Base-by-base conservation (phyloP, 2,888 invertebrate species). In the Andrena marginata region DNA sequence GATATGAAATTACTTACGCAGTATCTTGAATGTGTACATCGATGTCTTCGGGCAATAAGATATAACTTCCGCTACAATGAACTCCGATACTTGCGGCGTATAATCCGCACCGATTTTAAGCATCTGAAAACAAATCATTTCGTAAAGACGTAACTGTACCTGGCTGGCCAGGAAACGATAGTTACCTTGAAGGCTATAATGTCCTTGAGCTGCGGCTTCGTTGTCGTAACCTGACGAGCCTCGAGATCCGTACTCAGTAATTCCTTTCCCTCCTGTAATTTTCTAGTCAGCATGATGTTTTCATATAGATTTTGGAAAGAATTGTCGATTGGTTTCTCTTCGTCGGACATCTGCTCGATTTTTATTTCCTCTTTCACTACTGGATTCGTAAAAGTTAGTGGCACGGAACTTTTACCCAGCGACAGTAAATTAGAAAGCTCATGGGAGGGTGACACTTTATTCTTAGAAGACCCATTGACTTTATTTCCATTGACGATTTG, bases 11-110 rank as follows among this genome's bases (percentile, higher is more conserved):
- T 72, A 87, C 91, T 69, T 87, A 92, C 92, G 75, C 4, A 89
- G 76, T 73, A 94, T 80, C 68, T 89, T 89, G 1, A 94, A 71
- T 2, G 77, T 88, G 56, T 92, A 91, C 8, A 77, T 65, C 48
- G 72, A 76, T 20, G 74, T 84, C 20, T 88, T 85, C 10, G 80
- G 26, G 59, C 76, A 82, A 78, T 78, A 87, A 8, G 80, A 75
- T 29, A 92, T 7, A 3, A 93, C 92, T 88, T 92, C 87, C 0
- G 92, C 94, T 29, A 94, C 78, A 63, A 95, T 93, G 48, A 89
- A 89, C 10, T 91, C 87, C 0, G 95, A 95, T 20, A 94, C 48
- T 82, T 93, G 90, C 6, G 94, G 95, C n/a, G 92, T 91, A 79
- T 94, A 95, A 84, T 93, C 90, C 31, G 88, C 84, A 26, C 90